Evolutionary conservation across 2,113 vertebrate species (phyloP).

Genomic region (Ageneiosus marmoratus): DNA sequence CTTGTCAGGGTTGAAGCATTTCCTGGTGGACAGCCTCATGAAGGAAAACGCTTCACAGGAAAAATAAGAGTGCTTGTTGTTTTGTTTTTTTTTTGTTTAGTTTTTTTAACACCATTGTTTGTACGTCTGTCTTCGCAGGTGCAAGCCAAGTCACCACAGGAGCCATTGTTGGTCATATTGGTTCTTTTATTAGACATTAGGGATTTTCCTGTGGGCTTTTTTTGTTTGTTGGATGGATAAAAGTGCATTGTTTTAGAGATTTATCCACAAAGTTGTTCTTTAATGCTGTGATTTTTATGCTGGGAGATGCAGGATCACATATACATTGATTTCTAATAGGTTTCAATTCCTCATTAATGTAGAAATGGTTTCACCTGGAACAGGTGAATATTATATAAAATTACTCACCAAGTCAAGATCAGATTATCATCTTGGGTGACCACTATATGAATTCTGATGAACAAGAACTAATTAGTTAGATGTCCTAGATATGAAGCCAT

Average conservation of each 20-base stretch:
- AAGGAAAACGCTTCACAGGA: slow-evolving; percentile 10
- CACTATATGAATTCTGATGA: not conserved
- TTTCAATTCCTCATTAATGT: not conserved
- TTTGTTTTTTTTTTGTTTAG: too few species aligned
- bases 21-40: not conserved
- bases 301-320: not conserved
- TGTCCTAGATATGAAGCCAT: not conserved
- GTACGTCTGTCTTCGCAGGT: slow-evolving; percentile 19
- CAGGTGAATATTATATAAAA: not conserved
- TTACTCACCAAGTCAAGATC: not conserved
- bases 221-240: not conserved
- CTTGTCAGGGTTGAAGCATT: not conserved
- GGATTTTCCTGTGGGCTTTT: not conserved
- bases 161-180: slow-evolving; percentile 25
- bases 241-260: slow-evolving; percentile 11
- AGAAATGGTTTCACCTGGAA: not conserved
- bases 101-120: slow-evolving; percentile 7
- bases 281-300: not conserved
- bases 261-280: not conserved
- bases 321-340: not conserved
- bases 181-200: slow-evolving; percentile 21
- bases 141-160: not conserved
- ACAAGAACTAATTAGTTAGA: not conserved
- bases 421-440: not conserved
- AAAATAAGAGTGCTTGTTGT: not conserved